Evolutionary conservation across 2,888 invertebrate species (phyloP), one percentile per base, ranked within the genome.

Genomic region (Physocephala rufipes): DNA sequence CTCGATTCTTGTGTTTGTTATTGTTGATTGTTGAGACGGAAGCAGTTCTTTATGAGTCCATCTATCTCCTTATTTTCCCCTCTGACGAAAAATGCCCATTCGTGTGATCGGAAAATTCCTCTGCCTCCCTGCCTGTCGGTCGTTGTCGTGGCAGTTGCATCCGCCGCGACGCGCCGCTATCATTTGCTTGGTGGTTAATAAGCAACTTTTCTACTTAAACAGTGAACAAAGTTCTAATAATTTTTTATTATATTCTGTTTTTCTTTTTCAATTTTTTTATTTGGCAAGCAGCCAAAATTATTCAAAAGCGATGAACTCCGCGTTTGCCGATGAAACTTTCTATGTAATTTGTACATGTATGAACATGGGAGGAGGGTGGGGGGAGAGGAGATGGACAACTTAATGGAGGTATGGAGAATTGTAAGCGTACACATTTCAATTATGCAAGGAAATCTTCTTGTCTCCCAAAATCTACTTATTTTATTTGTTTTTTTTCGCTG

Each of bases 201-300:
- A 75, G 71, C 76, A 79, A 78, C 74, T 78, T 79, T 79, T 78
- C 77, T 81, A 81, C 81, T 81, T 81, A 81, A 81, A 80, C 68
- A 68, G 78, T 76, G 79, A 76, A 79, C 76, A 82, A 81, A 82
- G 78, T 82, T 82, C 81, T 82, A 82, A 82, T 83, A 82, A 82
- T 83, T 81, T 82, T 36, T 82, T 81, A 82, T 81, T 83, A 82
- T 68, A 61, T 47, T 58, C 58, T 58, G 59, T 83, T 83, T 61
- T 49, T 47, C 26, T 67, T 58, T 45, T 82, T 49, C 82, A 81
- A 82, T 81, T 83, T 83, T 55, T 51, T 47, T 61, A 62, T 61
- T 83, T 82, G 82, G 82, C 83, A 80, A 81, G 75, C 78, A 77
- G 83, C 83, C 83, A 82, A 77, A 69, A 72, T 26, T 43, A 15